Evolutionary conservation across 2,888 invertebrate species (phyloP).

Genomic region (Ischnus inquisitorius): DNA sequence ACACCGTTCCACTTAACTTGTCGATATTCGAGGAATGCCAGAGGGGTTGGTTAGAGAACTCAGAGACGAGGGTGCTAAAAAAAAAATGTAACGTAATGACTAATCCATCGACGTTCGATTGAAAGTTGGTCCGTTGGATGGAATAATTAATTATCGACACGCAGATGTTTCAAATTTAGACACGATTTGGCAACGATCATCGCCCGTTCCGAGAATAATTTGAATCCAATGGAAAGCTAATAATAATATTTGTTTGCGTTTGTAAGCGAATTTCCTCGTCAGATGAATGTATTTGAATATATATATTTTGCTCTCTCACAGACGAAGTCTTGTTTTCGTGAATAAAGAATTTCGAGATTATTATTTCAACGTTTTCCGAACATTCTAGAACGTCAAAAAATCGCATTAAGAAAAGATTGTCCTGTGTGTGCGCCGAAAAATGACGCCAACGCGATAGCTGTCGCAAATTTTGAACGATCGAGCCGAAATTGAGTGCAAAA

Average conservation of each 20-base stretch:
- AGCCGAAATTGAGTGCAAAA: no score
- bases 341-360: no score
- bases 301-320: no score
- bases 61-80: not conserved
- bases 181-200: not conserved
- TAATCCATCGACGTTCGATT: slow-evolving; percentile 34
- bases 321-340: no score
- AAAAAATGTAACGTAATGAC: slow-evolving; percentile 35
- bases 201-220: not conserved
- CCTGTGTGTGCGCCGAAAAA: no score
- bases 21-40: slow-evolving; percentile 58
- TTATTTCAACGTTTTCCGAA: no score
- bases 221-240: not conserved
- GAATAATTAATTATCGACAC: slow-evolving; percentile 10
- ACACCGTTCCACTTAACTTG: slow-evolving; percentile 45
- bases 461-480: no score
- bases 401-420: no score
- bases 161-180: not conserved
- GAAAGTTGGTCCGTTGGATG: not conserved
- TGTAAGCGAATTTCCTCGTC: not conserved
- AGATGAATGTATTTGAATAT: not conserved
- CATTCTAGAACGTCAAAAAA: no score
- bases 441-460: no score
- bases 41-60: slow-evolving; percentile 19
- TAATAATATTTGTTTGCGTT: not conserved